These are phyloP conservation scores for Arion vulgaris DNA, from an alignment of 1,140 invertebrate species.

Conservation along the genomic window DNA sequence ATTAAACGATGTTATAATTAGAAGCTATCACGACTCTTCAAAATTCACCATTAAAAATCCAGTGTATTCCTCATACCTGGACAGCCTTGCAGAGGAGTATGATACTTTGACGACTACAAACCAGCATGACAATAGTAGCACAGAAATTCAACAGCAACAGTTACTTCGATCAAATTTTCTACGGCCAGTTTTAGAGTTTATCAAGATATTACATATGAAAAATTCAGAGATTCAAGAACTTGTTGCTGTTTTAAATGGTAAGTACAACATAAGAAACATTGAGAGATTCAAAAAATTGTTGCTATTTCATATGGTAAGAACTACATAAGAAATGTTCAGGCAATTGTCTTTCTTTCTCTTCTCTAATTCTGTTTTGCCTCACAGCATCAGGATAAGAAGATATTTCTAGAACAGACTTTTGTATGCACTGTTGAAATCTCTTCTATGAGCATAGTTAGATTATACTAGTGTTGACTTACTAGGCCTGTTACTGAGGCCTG, in stretches of 20 bases:
- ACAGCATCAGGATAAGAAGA: too few relatives aligned
- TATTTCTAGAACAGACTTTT: too few relatives aligned
- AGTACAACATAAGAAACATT: too few relatives aligned
- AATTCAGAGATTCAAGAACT: constrained; percentile 9
- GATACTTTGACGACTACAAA: background rate
- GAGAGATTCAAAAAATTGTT: too few relatives aligned
- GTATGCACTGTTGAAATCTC: too few relatives aligned
- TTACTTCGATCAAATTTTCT: background rate
- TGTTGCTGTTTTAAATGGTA: background rate
- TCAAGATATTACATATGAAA: constrained; percentile 13
- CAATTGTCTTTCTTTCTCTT: too few relatives aligned
- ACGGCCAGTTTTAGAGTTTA: background rate
- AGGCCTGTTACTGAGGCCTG: too few relatives aligned
- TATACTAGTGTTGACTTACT: too few relatives aligned
- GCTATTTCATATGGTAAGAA: too few relatives aligned
- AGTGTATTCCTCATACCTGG: background rate
- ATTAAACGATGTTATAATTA: background rate
- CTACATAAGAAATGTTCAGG: too few relatives aligned
- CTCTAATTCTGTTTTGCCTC: too few relatives aligned
- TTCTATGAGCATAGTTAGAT: too few relatives aligned
- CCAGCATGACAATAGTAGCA: background rate
- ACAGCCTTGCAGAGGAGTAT: constrained; percentile 8
- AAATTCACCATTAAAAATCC: constrained; percentile 22
- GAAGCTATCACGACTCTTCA: background rate
- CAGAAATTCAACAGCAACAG: background rate